phyloP scores from a whole-genome alignment of 2,797 vertebrate genomes.

The Myioborus miniatus region DNA sequence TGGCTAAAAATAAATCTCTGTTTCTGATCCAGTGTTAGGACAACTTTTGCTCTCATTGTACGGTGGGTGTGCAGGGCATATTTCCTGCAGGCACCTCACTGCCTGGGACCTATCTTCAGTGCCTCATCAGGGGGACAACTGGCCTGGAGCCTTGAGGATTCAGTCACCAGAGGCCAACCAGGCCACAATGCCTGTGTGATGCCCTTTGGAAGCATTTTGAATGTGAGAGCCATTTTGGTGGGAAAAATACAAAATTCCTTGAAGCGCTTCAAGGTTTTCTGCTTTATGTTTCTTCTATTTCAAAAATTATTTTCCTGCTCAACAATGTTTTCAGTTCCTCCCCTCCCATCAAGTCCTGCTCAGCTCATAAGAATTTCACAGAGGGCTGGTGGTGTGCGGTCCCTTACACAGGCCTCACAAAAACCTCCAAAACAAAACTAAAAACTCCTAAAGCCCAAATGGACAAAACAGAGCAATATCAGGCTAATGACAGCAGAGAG shows the following conservation, averaged over 20 bases:
- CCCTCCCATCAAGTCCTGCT: background rate
- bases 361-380: background rate
- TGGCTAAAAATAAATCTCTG: background rate
- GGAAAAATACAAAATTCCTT: background rate
- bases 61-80: rapidly evolving
- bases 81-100: background rate
- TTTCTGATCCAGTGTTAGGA: rapidly evolving
- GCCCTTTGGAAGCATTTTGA: background rate
- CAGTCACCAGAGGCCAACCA: background rate
- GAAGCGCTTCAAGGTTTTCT: background rate
- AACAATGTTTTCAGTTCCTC: background rate
- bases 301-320: background rate
- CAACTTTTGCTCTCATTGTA: background rate
- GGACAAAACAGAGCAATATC: background rate
- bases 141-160: background rate
- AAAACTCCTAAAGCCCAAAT: background rate
- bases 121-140: rapidly evolving
- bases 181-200: background rate
- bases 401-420: background rate
- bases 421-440: background rate
- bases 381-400: background rate
- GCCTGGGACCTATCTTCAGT: background rate
- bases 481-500: rapidly evolving
- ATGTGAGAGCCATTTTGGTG: background rate
- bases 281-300: background rate